Percentiles rank a stretch among this genome's conserved stretches.
phyloP scores from a whole-genome alignment of 2,888 invertebrate species.

The Masnerella sp. region DNA sequence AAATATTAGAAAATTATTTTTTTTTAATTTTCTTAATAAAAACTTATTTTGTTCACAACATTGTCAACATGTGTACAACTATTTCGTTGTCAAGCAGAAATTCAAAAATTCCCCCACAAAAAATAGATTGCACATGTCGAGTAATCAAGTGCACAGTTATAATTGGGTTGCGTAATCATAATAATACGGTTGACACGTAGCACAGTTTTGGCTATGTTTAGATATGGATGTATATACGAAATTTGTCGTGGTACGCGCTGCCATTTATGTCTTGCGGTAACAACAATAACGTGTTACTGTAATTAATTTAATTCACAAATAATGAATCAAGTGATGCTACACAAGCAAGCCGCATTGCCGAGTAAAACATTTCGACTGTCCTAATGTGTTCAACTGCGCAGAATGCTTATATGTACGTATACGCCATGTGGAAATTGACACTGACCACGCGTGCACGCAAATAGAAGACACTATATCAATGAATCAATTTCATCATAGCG shows the following conservation, averaged over 20 bases:
- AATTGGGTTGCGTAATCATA: conserved; percentile 15
- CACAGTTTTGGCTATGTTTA: conserved; percentile 1
- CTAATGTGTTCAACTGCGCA: conserved; percentile 18
- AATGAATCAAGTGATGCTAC: conserved; percentile 33
- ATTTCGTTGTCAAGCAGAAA: too few species aligned
- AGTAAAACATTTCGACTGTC: conserved; percentile 32
- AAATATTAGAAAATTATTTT: too few species aligned
- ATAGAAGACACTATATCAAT: too few species aligned
- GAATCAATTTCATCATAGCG: too few species aligned
- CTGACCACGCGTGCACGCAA: conserved; percentile 1
- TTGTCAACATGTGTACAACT: too few species aligned
- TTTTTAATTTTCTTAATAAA: too few species aligned
- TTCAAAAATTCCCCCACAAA: too few species aligned
- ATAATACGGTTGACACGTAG: conserved; percentile 7
- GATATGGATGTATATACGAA: conserved; percentile 4
- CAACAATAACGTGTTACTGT: conserved; percentile 11
- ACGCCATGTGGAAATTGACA: conserved; percentile 18
- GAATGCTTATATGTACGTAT: neutral
- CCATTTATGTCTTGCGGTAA: conserved; percentile 25
- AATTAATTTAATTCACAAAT: conserved; percentile 46
- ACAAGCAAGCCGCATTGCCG: conserved; percentile 5
- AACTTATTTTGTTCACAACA: too few species aligned
- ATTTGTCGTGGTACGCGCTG: conserved; percentile 3
- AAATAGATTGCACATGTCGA: conserved; percentile 1
- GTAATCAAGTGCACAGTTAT: neutral